These are phyloP conservation scores for Apus apus DNA, from an alignment of 2,113 vertebrate genomes.

Conservation along the genomic window DNA sequence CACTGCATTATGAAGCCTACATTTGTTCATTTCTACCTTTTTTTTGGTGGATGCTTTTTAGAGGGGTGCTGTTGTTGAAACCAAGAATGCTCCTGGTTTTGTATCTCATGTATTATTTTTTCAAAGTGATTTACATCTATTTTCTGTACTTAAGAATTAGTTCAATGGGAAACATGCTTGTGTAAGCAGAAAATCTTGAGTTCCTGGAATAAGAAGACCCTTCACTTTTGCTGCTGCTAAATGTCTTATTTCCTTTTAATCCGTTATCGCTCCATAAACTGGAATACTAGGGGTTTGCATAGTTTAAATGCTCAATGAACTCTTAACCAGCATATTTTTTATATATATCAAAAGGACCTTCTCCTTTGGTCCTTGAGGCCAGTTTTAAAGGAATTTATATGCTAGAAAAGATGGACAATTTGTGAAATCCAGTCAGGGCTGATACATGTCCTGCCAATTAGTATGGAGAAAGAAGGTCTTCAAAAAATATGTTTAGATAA, in stretches of 20 bases:
- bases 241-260: not conserved
- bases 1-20: not conserved
- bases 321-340: not conserved
- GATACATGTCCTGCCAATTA: not conserved
- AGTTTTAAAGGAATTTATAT: not conserved
- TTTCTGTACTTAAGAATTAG: not conserved
- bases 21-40: not conserved
- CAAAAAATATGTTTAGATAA: not conserved
- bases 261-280: not conserved
- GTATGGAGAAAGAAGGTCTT: not conserved
- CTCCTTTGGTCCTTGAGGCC: not conserved
- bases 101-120: not conserved
- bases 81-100: not conserved
- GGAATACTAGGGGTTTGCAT: not conserved
- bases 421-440: not conserved
- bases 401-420: not conserved
- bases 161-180: not conserved
- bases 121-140: not conserved
- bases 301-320: not conserved
- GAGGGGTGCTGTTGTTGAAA: not conserved
- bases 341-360: too few species aligned
- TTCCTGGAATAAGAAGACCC: not conserved
- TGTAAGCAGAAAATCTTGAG: not conserved
- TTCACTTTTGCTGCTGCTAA: not conserved
- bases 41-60: not conserved